Evolutionary conservation across 2,113 vertebrate species (phyloP).

Genomic region (Cebus imitator): DNA sequence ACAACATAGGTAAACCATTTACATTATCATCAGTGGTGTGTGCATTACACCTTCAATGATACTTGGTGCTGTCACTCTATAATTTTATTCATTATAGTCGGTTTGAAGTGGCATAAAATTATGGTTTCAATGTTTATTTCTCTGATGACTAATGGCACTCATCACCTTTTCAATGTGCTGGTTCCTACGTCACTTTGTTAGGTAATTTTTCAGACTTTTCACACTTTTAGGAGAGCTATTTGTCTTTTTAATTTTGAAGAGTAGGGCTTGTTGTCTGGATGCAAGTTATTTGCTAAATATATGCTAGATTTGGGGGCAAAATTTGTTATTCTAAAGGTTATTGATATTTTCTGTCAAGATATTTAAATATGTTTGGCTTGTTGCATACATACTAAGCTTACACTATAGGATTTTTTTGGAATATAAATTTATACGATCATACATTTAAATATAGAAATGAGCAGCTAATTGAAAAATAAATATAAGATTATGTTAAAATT

Average conservation of each 20-base stretch:
- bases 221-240: background rate
- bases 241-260: background rate
- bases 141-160: background rate
- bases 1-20: background rate
- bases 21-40: background rate
- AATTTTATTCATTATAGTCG: background rate
- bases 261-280: background rate
- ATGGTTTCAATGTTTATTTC: background rate
- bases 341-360: background rate
- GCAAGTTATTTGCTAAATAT: background rate
- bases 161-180: background rate
- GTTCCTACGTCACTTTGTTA: background rate
- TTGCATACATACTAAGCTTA: background rate
- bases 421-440: background rate
- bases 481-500: background rate
- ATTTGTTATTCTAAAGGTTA: background rate
- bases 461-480: background rate
- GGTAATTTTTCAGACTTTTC: background rate
- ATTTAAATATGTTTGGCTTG: background rate
- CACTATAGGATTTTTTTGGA: background rate
- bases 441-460: background rate
- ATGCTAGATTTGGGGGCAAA: background rate
- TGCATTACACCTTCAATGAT: background rate
- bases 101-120: background rate
- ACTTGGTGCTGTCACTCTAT: background rate